These are phyloP conservation scores for Apamea sordens DNA, from an alignment of 2,888 invertebrate species.

Conservation along the genomic window DNA sequence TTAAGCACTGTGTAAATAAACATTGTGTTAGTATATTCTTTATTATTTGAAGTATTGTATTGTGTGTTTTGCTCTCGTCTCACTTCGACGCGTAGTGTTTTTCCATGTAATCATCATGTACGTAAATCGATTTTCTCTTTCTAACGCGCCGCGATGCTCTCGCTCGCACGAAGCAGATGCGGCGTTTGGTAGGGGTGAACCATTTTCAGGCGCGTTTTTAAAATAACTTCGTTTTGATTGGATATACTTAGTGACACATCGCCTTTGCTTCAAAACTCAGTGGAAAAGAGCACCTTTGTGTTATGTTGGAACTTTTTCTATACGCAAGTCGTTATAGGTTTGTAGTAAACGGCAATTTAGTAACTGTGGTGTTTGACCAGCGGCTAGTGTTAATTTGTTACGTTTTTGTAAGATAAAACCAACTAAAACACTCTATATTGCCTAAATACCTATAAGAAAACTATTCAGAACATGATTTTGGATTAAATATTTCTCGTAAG, in stretches of 20 bases:
- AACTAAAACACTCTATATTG: not conserved
- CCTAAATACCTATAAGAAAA: not conserved
- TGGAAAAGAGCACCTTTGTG: constrained; percentile 9
- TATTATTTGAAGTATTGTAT: constrained; percentile 38
- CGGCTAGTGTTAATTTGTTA: not conserved
- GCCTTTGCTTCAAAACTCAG: constrained; percentile 36
- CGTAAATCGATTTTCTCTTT: constrained; percentile 78
- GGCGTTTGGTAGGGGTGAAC: constrained; percentile 65
- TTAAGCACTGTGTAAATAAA: not conserved
- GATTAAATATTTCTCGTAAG: not conserved
- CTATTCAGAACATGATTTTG: not conserved
- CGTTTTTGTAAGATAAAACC: not conserved
- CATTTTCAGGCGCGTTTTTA: constrained; percentile 64
- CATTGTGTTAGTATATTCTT: constrained; percentile 18
- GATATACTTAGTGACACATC: constrained; percentile 42
- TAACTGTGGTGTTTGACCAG: not conserved
- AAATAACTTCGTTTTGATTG: constrained; percentile 64
- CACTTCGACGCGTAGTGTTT: constrained; percentile 72
- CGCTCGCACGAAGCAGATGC: constrained; percentile 67
- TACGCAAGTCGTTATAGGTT: not conserved
- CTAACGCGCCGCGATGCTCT: constrained; percentile 70
- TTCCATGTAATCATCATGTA: constrained; percentile 66
- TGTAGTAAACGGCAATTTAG: not conserved
- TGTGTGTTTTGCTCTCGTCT: constrained; percentile 75
- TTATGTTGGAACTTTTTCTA: not conserved